These are phyloP conservation scores for Resseliella maxima DNA, from an alignment of 2,888 invertebrate genomes.

Conservation along the genomic window DNA sequence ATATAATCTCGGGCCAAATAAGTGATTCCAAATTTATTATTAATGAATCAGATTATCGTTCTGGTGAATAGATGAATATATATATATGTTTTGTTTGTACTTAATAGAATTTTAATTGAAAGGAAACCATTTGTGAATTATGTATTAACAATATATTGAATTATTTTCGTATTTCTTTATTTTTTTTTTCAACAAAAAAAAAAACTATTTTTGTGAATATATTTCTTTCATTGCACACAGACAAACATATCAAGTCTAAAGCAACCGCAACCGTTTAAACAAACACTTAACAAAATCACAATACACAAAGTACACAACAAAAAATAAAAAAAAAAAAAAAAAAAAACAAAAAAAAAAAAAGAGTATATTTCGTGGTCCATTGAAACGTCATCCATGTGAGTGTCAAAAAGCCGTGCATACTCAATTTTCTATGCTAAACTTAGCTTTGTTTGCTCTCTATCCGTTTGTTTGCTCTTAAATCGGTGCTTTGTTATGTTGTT, in stretches of 20 bases:
- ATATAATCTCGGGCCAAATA: background rate
- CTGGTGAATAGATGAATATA: background rate
- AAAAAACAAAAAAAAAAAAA: constrained; percentile 13
- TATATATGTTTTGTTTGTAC: background rate
- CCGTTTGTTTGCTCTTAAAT: background rate
- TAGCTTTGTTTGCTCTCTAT: constrained; percentile 15
- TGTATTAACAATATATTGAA: too few relatives aligned
- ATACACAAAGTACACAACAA: background rate
- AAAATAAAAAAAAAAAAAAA: background rate
- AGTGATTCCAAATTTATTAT: background rate
- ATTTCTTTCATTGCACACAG: constrained; percentile 40
- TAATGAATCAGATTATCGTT: background rate
- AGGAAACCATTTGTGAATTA: constrained; percentile 53
- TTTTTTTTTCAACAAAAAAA: background rate
- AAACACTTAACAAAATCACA: background rate
- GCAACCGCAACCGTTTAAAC: constrained; percentile 53
- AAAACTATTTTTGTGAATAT: constrained; percentile 25
- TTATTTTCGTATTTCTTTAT: background rate
- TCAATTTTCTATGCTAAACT: background rate
- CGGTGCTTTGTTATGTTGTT: constrained; percentile 9
- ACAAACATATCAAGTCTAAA: constrained; percentile 54
- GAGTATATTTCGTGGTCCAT: constrained; percentile 16
- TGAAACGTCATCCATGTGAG: constrained; percentile 54
- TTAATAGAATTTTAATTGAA: constrained; percentile 3
- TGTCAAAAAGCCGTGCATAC: constrained; percentile 5